Evolutionary conservation across 2,797 vertebrate genomes (phyloP), one percentile per base, ranked within the genome.

Genomic region (Urosaurus nigricauda): DNA sequence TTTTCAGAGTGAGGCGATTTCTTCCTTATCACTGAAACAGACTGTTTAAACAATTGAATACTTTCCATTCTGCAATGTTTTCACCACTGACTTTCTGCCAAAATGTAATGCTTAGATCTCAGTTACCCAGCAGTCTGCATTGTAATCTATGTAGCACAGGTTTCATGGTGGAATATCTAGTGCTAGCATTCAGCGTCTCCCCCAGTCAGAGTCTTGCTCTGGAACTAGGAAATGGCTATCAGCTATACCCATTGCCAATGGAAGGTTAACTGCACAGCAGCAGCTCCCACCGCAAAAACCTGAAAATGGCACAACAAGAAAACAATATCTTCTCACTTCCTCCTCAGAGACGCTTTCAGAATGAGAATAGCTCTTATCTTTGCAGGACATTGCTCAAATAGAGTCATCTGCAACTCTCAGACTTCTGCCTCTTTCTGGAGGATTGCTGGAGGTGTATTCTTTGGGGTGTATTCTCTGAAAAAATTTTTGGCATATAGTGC

Each of bases 31-130:
- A 82, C 24, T 83, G 83, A 90, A 93, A 88, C 89, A 82, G 8
- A 4, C 84, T 90, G 73, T 92, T 88, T 92, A 91, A 91, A 85
- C 81, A 90, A n/a, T 90, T 78, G 90, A 93, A 91, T 86, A 16
- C 51, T 88, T 93, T 95, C 94, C 92, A 94, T 92, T 94, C 94
- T 93, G 85, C 90, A 81, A 90, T 70, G 17, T 75, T 94, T 95
- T 94, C 92, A 92, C 83, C 90, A 74, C 43, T 94, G 93, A 95
- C 90, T 89, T 95, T 88, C 93, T 94, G 92, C 92, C 92, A 94
- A 86, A 92, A 85, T 35, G 43, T 94, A 93, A 91, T 68, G 80
- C 84, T 90, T 91, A 65, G 40, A 92, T 92, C 87, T 91, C 82
- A 91, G 81, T 87, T 88, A 86, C 89, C 90, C 75, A 93, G 88